Conservation (phyloP, 2,888 invertebrate genomes). For the Omphaloscelis lunosa region DNA sequence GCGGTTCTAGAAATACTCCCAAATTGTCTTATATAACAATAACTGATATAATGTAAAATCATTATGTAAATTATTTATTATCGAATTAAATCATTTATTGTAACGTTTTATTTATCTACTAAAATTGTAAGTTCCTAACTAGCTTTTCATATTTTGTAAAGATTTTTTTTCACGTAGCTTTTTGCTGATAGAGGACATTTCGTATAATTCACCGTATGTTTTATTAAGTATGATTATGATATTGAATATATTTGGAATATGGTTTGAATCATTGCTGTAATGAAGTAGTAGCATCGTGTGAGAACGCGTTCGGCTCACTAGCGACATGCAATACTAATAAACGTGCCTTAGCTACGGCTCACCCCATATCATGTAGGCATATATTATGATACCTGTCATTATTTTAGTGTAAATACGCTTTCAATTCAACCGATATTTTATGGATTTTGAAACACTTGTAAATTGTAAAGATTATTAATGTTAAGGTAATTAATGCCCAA, state of each 20-base stretch:
- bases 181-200: slow-evolving; percentile 77
- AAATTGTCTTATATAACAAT: slow-evolving; percentile 79
- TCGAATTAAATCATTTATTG: slow-evolving; percentile 81
- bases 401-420: slow-evolving; percentile 90
- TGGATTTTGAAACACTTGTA: slow-evolving; percentile 91
- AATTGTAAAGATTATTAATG: slow-evolving; percentile 91
- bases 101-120: slow-evolving; percentile 87
- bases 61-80: slow-evolving; percentile 89
- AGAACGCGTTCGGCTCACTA: slow-evolving; percentile 38
- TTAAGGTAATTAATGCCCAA: slow-evolving; percentile 89
- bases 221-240: slow-evolving; percentile 76
- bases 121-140: slow-evolving; percentile 90
- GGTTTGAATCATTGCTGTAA: slow-evolving; percentile 72
- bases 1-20: slow-evolving; percentile 85
- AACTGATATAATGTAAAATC: slow-evolving; percentile 83
- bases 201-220: slow-evolving; percentile 78
- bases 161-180: slow-evolving; percentile 78
- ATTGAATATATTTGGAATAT: slow-evolving; percentile 78
- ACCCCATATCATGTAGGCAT: slow-evolving; percentile 89
- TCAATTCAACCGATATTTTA: slow-evolving; percentile 90
- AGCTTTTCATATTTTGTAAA: slow-evolving; percentile 87
- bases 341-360: slow-evolving; percentile 89
- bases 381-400: slow-evolving; percentile 87
- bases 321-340: slow-evolving; percentile 81
- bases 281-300: slow-evolving; percentile 53